Conservation (phyloP, 2,888 invertebrate genomes). For the Agriopis aurantiaria region DNA sequence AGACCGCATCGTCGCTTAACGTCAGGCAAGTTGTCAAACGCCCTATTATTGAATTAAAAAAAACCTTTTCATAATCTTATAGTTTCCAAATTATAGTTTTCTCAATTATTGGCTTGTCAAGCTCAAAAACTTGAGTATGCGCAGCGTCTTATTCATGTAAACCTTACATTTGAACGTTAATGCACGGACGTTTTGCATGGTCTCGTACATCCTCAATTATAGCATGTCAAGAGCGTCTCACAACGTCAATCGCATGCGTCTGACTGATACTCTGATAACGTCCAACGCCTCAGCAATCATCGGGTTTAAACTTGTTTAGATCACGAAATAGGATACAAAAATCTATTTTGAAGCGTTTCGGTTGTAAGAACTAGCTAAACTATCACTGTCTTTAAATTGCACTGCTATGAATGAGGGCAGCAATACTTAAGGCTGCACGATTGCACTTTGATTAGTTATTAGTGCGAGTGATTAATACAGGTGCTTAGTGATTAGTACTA, state of each 20-base stretch:
- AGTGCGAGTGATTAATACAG: too few relatives aligned
- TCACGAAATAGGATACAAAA: background rate
- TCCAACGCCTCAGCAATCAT: background rate
- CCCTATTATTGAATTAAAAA: too few relatives aligned
- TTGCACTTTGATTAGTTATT: too few relatives aligned
- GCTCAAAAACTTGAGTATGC: constrained; percentile 15
- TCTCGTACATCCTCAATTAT: constrained; percentile 30
- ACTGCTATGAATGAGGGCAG: too few relatives aligned
- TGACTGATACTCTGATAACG: background rate
- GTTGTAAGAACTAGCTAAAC: too few relatives aligned
- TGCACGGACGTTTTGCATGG: constrained; percentile 21
- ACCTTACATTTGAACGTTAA: constrained; percentile 19
- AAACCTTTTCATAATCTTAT: too few relatives aligned
- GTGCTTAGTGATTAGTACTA: too few relatives aligned
- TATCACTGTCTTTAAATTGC: too few relatives aligned
- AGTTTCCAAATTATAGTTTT: background rate
- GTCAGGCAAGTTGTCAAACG: too few relatives aligned
- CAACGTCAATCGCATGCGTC: constrained; percentile 14
- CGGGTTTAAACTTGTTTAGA: background rate
- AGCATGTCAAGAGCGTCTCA: constrained; percentile 5
- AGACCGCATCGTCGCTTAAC: too few relatives aligned
- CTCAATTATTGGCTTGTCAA: background rate
- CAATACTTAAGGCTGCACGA: too few relatives aligned
- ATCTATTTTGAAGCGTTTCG: too few relatives aligned
- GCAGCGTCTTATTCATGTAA: constrained; percentile 15